A percentile compares a stretch with the other conserved stretches of the same genome.
phyloP scores from a whole-genome alignment of 2,113 vertebrate genomes.

The Otis tarda region DNA sequence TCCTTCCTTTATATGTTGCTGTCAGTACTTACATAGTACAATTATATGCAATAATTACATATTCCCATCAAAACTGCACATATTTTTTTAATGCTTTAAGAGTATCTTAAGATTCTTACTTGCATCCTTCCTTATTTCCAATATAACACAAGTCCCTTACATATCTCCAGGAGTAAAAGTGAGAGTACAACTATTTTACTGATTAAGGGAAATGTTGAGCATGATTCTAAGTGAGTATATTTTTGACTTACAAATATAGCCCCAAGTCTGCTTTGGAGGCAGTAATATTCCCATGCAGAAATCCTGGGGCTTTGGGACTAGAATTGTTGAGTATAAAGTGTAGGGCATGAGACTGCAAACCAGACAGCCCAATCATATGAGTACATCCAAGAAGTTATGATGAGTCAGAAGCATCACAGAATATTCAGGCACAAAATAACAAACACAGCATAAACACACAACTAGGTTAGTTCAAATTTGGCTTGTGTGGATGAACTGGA shows the following conservation, averaged over 20 bases:
- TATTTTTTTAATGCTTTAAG: neutral
- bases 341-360: neutral
- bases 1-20: neutral
- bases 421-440: neutral
- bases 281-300: neutral
- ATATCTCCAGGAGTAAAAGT: neutral
- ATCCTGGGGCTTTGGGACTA: neutral
- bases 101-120: neutral
- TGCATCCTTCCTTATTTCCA: neutral
- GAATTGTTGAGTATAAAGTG: neutral
- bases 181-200: neutral
- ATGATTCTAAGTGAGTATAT: neutral
- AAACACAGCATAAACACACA: neutral
- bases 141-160: neutral
- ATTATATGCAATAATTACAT: neutral
- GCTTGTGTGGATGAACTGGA: neutral
- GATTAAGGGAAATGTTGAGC: neutral
- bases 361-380: accelerated
- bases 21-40: neutral
- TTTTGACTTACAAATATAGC: neutral
- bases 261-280: neutral
- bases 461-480: neutral
- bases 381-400: neutral
- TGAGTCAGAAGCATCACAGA: neutral
- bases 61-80: neutral